Base-by-base conservation (phyloP, 2,797 vertebrate genomes). In the Tapera naevia region DNA sequence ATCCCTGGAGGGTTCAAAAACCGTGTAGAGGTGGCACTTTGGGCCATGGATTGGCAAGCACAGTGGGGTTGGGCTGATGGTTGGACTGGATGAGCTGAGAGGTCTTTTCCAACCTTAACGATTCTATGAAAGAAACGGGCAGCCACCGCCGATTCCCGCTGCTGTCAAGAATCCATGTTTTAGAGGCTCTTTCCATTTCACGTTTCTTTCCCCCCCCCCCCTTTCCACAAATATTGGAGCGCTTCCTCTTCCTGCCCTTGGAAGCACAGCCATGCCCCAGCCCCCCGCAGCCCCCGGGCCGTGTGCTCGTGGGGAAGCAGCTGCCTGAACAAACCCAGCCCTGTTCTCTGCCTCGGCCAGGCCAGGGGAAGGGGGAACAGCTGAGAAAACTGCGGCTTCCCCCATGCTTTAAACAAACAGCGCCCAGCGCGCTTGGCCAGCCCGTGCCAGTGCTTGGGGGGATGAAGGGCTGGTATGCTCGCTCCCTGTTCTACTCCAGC, bases 291-390 rank as follows among this genome's bases (percentile, higher is more conserved):
- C 51, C 86, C 91, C 88, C 80, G n/a, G 13, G 53, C 88, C 3
- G 22, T 95, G 54, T 5, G 5, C 86, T 85, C 5, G 0, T 67
- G 1, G 78, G 75, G 32, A 75, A 86, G 92, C 96, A 65, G 70
- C 72, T 43, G 51, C 88, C 88, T 5, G 91, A 98, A 98, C 97
- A 97, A 98, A 96, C 74, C 66, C 46, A 23, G 93, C 86, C 94
- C 97, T 97, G 97, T 97, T 97, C 95, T 94, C 67, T 13, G 17
- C 83, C 28, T 25, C 30, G 33, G 67, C 62, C 2, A 0, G 81
- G 93, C 94, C 79, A 92, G 85, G 72, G 89, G 67, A 95, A 80
- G 62, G 92, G 79, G 80, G 70, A 86, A 89, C 79, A 94, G 97
- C 64, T 86, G 95, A 92, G 81, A 91, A 96, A 97, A 96, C 91